Evolutionary conservation across 2,888 invertebrate genomes (phyloP).

Genomic region (Pammene aurita): DNA sequence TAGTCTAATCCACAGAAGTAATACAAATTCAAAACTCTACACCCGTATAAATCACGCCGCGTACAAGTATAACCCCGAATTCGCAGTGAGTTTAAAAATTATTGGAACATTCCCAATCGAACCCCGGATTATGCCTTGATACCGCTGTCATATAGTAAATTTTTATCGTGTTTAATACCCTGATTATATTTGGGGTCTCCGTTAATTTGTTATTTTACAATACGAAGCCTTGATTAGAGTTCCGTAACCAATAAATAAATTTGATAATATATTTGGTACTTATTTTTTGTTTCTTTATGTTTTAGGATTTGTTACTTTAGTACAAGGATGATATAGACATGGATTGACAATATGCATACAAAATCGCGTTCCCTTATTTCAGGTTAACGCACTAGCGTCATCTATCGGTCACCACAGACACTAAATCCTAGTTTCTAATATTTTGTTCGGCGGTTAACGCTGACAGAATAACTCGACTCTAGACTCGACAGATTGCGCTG

Average conservation of each 20-base stretch:
- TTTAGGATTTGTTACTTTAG: no score
- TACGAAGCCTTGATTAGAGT: slow-evolving; percentile 4
- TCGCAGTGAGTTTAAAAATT: slow-evolving; percentile 40
- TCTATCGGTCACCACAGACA: no score
- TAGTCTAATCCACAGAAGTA: slow-evolving; percentile 37
- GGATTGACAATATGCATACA: no score
- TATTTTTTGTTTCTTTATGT: no score
- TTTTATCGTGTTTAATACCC: slow-evolving; percentile 38
- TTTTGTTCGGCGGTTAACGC: no score
- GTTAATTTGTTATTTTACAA: slow-evolving; percentile 22
- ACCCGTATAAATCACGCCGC: slow-evolving; percentile 40
- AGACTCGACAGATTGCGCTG: no score
- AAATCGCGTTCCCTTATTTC: no score
- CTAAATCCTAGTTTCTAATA: no score
- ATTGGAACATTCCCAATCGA: slow-evolving; percentile 47
- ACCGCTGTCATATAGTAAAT: slow-evolving; percentile 47
- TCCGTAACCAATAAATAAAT: background rate
- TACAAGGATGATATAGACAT: no score
- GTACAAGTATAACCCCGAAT: slow-evolving; percentile 30
- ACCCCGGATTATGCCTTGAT: slow-evolving; percentile 56
- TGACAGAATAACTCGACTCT: no score
- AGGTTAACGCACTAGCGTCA: no score
- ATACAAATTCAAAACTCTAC: slow-evolving; percentile 41
- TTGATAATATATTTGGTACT: background rate
- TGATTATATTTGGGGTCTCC: slow-evolving; percentile 35